phyloP scores from a whole-genome alignment of 2,888 invertebrate genomes.

The Chaetoderma sp. region DNA sequence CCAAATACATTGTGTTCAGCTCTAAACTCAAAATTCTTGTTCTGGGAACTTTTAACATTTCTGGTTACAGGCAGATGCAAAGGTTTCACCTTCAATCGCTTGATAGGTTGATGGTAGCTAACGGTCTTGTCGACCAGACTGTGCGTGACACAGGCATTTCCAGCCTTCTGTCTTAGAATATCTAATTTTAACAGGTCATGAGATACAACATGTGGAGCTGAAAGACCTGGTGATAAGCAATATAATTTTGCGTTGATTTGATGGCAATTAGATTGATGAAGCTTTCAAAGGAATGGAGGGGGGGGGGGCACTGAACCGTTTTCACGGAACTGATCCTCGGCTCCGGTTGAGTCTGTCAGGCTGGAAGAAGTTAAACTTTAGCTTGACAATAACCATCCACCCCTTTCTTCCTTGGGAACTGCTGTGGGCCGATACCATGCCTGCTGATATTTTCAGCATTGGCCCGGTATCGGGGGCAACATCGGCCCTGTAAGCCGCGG shows the following conservation, averaged over 20 bases:
- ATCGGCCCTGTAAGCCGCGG: no score
- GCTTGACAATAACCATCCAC: no score
- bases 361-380: no score
- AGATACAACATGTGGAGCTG: not conserved
- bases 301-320: no score
- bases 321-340: no score
- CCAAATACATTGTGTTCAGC: not conserved
- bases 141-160: not conserved
- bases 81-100: not conserved
- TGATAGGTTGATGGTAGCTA: not conserved
- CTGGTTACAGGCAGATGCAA: not conserved
- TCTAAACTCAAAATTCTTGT: not conserved
- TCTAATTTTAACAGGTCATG: no score
- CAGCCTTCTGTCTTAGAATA: not conserved
- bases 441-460: no score
- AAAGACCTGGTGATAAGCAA: not conserved
- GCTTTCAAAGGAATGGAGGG: not conserved
- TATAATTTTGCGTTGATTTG: not conserved
- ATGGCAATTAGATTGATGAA: not conserved
- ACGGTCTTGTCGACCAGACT: not conserved
- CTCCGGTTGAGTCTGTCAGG: no score
- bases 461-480: no score
- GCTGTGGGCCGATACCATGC: no score
- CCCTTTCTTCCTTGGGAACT: no score
- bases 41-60: not conserved